Evolutionary conservation across 2,113 vertebrate genomes (phyloP).

Genomic region (Benitochromis conjunctus): DNA sequence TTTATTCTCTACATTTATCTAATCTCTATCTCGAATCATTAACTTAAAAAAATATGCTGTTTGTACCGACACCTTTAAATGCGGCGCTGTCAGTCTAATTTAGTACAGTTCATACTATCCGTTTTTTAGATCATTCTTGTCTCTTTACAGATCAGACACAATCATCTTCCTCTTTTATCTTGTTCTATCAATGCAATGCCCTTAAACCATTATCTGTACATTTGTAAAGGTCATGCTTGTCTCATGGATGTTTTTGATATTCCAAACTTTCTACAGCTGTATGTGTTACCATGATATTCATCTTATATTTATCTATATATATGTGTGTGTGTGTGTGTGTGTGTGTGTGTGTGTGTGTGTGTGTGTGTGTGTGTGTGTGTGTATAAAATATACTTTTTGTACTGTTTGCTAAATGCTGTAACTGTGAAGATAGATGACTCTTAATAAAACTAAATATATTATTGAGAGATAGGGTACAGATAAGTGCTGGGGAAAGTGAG

Average conservation of each 20-base stretch:
- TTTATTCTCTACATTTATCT: background rate
- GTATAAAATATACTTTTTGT: background rate
- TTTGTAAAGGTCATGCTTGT: conserved; percentile 35
- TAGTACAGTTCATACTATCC: background rate
- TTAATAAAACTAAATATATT: background rate
- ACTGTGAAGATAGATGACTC: background rate
- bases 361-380: too few relatives aligned
- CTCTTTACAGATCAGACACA: background rate
- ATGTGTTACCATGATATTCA: background rate
- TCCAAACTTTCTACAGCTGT: conserved; percentile 6
- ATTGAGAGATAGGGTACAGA: background rate
- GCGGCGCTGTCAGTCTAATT: background rate
- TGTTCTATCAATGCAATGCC: background rate
- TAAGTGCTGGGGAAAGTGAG: background rate
- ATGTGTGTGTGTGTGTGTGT: too few relatives aligned
- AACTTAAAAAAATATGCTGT: background rate
- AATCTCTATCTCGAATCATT: background rate
- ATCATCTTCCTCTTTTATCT: background rate
- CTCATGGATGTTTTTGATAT: conserved; percentile 5
- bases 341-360: too few relatives aligned
- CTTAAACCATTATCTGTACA: background rate
- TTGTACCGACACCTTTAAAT: background rate
- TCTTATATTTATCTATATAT: conserved; percentile 33
- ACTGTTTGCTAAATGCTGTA: background rate
- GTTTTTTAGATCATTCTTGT: background rate